Evolutionary conservation across 2,797 vertebrate species (phyloP), one percentile per base, ranked within the genome.

Genomic region (Moxostoma hubbsi): DNA sequence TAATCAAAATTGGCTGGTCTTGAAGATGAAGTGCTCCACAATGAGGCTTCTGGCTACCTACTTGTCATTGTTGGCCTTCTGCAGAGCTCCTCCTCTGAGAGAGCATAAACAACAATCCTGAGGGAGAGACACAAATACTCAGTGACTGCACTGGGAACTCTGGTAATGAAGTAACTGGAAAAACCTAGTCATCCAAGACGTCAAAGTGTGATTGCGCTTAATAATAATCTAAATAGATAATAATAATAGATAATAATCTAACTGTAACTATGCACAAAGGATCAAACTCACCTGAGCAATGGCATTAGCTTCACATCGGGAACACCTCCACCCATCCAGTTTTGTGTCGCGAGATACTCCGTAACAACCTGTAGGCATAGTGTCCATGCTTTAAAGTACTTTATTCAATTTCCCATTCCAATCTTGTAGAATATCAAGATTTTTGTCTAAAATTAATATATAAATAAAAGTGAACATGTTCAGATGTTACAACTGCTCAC

Each of bases 41-140:
- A 45, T 58, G 13, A 66, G 12, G 10, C 55, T 11, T 7, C 5
- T 53, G 43, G 46, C 5, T 47, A 93, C 94, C 92, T 90, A 99
- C 98, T 97, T 97, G 90, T 98, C 94, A 70, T 97, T 96, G 82
- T 98, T 99, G 81, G 98, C 97, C 90, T 93, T 96, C 90, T 99
- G 97, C 77, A 99, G 89, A 0, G 98, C 98, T 74, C 98, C 97
- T 62, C 98, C 98, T 87, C 98, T 93, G 77, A 99, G 89, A 0
- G 96, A 96, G 87, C 98, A 99, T 83, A 99, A 93, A 87, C 97
- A 99, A 89, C 98, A 99, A 87, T 98, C 96, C 98, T 99, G 86
- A 13, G 73, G 80, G 53, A 70, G 49, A 15, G 8, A 77, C 47
- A 74, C 55, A 71, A 72, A 68, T 5, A 36, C 50, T 18, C 12